A percentile compares a stretch with the other conserved stretches of the same genome.
phyloP scores from a whole-genome alignment of 2,113 vertebrate species.

The Podarcis cretensis region DNA sequence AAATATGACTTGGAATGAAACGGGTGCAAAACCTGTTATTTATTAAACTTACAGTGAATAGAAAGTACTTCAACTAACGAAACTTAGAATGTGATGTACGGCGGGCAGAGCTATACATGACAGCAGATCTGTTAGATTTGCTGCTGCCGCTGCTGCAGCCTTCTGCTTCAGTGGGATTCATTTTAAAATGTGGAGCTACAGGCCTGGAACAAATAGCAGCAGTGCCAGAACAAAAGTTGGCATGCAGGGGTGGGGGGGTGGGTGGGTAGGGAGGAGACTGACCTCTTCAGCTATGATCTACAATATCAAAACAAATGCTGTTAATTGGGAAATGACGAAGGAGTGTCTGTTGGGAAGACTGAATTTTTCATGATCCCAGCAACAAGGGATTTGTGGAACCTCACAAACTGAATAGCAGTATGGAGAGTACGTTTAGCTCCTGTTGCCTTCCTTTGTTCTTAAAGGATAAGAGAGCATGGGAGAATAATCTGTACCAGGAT shows the following conservation, averaged over 20 bases:
- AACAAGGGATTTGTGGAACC: constrained; percentile 19
- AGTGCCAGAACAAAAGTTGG: constrained; percentile 17
- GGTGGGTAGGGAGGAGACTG: neutral
- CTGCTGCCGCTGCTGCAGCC: neutral
- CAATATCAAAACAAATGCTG: constrained; percentile 24
- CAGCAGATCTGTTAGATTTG: neutral
- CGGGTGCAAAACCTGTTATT: neutral
- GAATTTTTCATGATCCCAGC: constrained; percentile 19
- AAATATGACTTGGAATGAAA: neutral
- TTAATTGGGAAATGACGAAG: constrained; percentile 15
- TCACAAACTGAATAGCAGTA: constrained; percentile 22
- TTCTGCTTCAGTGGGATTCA: neutral
- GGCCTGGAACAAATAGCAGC: neutral
- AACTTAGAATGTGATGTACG: neutral
- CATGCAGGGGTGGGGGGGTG: neutral
- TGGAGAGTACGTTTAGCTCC: neutral
- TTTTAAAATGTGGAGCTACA: constrained; percentile 20
- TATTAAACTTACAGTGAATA: neutral
- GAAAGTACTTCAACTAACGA: neutral
- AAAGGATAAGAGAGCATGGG: constrained; percentile 35
- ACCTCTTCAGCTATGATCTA: constrained; percentile 2
- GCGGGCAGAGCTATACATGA: neutral
- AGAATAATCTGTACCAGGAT: constrained; percentile 2
- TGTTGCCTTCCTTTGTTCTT: constrained; percentile 37
- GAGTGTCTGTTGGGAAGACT: constrained; percentile 1